Conservation (phyloP, 2,888 invertebrate species). For the Meteorus cinctellus region DNA sequence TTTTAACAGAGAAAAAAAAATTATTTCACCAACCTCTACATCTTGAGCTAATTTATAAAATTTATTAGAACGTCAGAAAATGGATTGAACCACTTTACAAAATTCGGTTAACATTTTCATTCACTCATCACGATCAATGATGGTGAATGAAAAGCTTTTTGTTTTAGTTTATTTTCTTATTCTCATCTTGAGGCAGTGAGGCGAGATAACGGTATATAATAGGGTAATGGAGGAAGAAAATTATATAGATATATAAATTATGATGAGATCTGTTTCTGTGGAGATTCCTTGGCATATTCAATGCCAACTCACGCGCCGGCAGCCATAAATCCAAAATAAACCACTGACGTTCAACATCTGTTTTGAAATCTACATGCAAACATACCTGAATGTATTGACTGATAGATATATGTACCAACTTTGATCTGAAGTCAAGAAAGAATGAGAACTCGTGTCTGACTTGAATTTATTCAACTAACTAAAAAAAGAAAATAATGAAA, state of each 20-base stretch:
- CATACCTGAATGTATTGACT: background rate
- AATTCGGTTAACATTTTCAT: conserved; percentile 43
- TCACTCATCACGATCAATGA: conserved; percentile 1
- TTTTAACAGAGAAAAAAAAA: too few species aligned
- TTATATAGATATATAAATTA: background rate
- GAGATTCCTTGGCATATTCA: conserved; percentile 46
- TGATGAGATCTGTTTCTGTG: conserved; percentile 41
- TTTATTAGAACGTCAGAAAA: background rate
- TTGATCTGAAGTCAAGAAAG: background rate
- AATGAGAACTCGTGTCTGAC: background rate
- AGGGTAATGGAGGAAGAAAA: background rate
- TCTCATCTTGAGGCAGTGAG: background rate
- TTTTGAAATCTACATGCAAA: background rate
- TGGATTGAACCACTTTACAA: conserved; percentile 41
- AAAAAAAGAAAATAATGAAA: too few species aligned
- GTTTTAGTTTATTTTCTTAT: conserved; percentile 27
- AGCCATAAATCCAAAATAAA: conserved; percentile 53
- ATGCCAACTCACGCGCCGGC: conserved; percentile 45
- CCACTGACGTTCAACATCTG: conserved; percentile 38
- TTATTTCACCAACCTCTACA: too few species aligned
- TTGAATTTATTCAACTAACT: too few species aligned
- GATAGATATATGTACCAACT: background rate
- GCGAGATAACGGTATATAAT: background rate
- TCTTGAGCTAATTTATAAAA: too few species aligned
- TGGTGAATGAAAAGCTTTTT: conserved; percentile 39